Evolutionary conservation across 2,888 invertebrate species (phyloP), one percentile per base, ranked within the genome.

Genomic region (Isoperla grammatica): DNA sequence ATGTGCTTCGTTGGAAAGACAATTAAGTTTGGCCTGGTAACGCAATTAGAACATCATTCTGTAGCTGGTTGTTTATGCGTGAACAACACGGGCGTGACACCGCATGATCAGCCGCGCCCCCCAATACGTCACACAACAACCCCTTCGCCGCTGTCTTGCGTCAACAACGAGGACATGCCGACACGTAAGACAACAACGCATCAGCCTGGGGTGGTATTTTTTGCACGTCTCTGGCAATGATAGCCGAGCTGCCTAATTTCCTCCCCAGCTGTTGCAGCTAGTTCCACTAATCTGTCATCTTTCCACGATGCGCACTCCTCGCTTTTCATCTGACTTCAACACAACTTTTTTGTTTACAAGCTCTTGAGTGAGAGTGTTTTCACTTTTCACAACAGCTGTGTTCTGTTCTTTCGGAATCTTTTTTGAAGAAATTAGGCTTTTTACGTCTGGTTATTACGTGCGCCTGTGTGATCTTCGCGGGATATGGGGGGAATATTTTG

Each of bases 211-310:
- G 42, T 5, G 5, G 46, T 22, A 46, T 12, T 46, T 46, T 46
- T 46, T 46, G 46, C 46, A 46, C 46, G 20, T 17, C 3, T 20
- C 15, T 35, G 19, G 53, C 13, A 37, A 53, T 53, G 53, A 53
- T 53, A 15, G 53, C 53, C 17, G 39, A 15, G 53, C 53, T 17
- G 39, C 40, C 53, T 53, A 53, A 53, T 53, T 53, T 53, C 53
- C 53, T 37, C 53, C 20, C 53, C 53, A 53, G 53, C 53, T 53
- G 53, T 53, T 53, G n/a, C 12, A 15, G 49, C n/a, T 22, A 20
- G 49, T 29, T 49, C n/a, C 49, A 50, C 53, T 17, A 35, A 53
- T 53, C 53, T 53, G 53, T 53, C 53, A 53, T 17, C 53, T 19
- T 37, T 20, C 53, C 53, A 37, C 20, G 8, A 17, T 23, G 17